These are phyloP conservation scores for Agriopis marginaria DNA, from an alignment of 2,888 invertebrate genomes.

Conservation along the genomic window DNA sequence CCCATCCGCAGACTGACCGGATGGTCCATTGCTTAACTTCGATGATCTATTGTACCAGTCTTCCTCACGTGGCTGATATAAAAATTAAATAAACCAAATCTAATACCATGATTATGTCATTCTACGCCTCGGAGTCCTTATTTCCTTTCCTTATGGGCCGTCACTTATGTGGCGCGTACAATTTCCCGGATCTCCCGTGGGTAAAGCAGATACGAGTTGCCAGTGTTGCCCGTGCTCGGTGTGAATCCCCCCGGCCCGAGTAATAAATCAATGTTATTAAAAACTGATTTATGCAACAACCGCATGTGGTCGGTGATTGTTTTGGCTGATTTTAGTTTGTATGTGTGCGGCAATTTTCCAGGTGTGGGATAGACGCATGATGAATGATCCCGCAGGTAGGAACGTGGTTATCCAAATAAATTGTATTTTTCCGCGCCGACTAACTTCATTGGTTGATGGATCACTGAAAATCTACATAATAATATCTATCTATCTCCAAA, in stretches of 20 bases:
- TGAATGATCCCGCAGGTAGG: constrained; percentile 15
- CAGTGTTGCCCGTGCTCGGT: constrained; percentile 33
- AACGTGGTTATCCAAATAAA: constrained; percentile 5
- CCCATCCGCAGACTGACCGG: too few species aligned
- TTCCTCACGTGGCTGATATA: neutral
- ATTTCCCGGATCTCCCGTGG: constrained; percentile 26
- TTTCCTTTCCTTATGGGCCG: constrained; percentile 11
- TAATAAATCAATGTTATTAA: constrained; percentile 59
- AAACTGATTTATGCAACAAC: constrained; percentile 56
- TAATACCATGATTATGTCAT: constrained; percentile 3
- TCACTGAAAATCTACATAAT: neutral
- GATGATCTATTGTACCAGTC: too few species aligned
- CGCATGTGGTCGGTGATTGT: constrained; percentile 36
- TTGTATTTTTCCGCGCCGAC: neutral
- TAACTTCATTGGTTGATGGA: constrained; percentile 7
- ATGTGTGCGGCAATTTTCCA: constrained; percentile 26
- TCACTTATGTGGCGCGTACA: constrained; percentile 8
- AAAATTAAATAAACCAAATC: neutral
- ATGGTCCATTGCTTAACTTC: too few species aligned
- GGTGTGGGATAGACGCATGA: constrained; percentile 18
- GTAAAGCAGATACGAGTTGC: constrained; percentile 48
- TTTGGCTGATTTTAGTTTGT: constrained; percentile 33
- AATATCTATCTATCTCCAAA: neutral
- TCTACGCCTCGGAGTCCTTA: neutral
- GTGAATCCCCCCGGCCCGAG: constrained; percentile 48